Percentiles rank a stretch among this genome's conserved stretches.
Conservation (phyloP, 1,140 invertebrate species). For the Prorops nasuta region DNA sequence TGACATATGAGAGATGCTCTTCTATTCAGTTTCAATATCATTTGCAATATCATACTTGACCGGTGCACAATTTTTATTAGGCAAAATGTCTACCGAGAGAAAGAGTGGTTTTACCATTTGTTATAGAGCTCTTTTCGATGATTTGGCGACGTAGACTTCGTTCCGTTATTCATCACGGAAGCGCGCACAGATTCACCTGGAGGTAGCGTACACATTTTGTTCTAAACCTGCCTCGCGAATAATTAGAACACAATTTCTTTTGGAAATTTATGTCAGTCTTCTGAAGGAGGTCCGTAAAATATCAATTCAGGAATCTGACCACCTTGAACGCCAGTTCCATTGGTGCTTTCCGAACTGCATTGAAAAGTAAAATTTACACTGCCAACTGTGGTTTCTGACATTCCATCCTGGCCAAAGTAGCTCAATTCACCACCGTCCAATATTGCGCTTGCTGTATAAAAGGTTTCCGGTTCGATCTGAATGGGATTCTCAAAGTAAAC, state of each 20-base stretch:
- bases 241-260: constrained; percentile 21
- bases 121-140: neutral
- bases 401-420: constrained; percentile 93
- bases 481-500: constrained; percentile 92
- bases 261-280: constrained; percentile 47
- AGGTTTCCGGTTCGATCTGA: constrained; percentile 86
- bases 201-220: neutral
- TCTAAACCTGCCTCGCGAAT: neutral
- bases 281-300: constrained; percentile 79
- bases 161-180: neutral
- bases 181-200: too few species aligned
- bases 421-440: constrained; percentile 88
- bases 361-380: constrained; percentile 92
- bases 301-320: constrained; percentile 93
- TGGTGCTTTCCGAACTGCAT: constrained; percentile 90
- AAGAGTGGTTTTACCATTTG: too few species aligned
- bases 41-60: too few species aligned
- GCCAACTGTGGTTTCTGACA: constrained; percentile 86
- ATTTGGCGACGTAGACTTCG: neutral
- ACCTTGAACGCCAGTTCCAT: constrained; percentile 91
- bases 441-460: constrained; percentile 87
- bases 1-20: too few species aligned
- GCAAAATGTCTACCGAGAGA: too few species aligned
- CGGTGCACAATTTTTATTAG: too few species aligned
- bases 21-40: too few species aligned